Percentiles rank a stretch among this genome's conserved stretches.
Evolutionary conservation across 2,888 invertebrate species (phyloP).

Genomic region (Mayetiola destructor): DNA sequence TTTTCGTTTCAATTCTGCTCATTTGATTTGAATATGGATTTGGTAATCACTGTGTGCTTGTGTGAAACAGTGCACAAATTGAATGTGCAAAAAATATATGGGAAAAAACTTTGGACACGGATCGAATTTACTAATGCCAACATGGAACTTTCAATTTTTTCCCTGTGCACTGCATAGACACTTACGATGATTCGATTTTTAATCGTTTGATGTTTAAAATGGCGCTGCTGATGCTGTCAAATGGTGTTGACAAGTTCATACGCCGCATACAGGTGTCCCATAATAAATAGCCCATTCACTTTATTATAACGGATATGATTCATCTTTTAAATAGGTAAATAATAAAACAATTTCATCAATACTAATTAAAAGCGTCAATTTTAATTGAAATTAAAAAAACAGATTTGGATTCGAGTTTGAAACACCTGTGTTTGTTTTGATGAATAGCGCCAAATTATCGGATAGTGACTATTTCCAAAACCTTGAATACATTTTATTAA

Average conservation of each 20-base stretch:
- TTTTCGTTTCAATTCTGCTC: no score
- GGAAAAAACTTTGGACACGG: not conserved
- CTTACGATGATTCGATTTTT: not conserved
- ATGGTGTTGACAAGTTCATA: not conserved
- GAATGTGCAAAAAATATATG: not conserved
- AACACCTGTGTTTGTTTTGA: not conserved
- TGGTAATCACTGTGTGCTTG: no score
- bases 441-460: not conserved
- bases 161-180: no score
- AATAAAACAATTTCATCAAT: not conserved
- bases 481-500: not conserved
- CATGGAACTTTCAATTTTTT: slow-evolving; percentile 13
- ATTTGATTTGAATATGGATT: no score
- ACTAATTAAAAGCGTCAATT: not conserved
- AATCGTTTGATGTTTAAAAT: not conserved
- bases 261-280: not conserved
- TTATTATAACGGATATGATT: not conserved
- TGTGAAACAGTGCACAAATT: not conserved
- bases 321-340: not conserved
- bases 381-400: not conserved
- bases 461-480: not conserved
- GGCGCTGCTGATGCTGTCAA: not conserved
- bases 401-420: not conserved
- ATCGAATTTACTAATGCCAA: slow-evolving; percentile 10
- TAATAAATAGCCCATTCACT: not conserved